Evolutionary conservation across 2,113 vertebrate species (phyloP), one percentile per base, ranked within the genome.

Genomic region (Gorsachius goisagi): DNA sequence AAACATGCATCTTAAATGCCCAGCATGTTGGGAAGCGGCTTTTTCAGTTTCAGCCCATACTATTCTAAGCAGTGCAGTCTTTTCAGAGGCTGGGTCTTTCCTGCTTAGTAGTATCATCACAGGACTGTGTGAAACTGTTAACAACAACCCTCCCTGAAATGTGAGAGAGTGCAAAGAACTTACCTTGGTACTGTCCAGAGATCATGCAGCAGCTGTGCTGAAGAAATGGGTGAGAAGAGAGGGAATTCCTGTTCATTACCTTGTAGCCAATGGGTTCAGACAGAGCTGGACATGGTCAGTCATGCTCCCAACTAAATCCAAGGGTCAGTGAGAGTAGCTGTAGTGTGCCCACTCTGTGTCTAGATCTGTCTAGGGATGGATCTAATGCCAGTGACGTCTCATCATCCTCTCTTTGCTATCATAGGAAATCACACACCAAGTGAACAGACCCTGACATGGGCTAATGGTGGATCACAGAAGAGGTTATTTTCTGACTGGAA

Each of bases 21-120:
- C 26, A 58, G 20, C 9, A 71, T 1, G 1, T 1, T 22, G 27
- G 60, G 27, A 85, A 71, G 19, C 0, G 5, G 2, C 16, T 45
- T 22, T 10, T 64, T 30, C 22, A 24, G 8, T 67, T 79, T 71
- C 62, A 89, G n/a, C 12, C 27, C 2, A 1, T 39, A 14, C 11
- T 56, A n/a, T 52, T 49, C 30, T 37, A 13, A 82, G 49, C 45
- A 41, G 28, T 19, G 15, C 7, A 56, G 20, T 2, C 23, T 44
- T 45, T 64, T 53, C 75, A 75, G 62, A 52, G 37, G 12, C 6
- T 74, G 39, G 6, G 15, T 26, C 52, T 73, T 75, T 49, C 20
- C 52, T 39, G 2, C 22, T 75, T 10, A 56, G 58, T 62, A 32
- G 5, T 55, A 41, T 4, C 45, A 68, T 56, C 52, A n/a, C 35